Evolutionary conservation across 2,113 vertebrate species (phyloP), one percentile per base, ranked within the genome.

Genomic region (Tupaia tana): DNA sequence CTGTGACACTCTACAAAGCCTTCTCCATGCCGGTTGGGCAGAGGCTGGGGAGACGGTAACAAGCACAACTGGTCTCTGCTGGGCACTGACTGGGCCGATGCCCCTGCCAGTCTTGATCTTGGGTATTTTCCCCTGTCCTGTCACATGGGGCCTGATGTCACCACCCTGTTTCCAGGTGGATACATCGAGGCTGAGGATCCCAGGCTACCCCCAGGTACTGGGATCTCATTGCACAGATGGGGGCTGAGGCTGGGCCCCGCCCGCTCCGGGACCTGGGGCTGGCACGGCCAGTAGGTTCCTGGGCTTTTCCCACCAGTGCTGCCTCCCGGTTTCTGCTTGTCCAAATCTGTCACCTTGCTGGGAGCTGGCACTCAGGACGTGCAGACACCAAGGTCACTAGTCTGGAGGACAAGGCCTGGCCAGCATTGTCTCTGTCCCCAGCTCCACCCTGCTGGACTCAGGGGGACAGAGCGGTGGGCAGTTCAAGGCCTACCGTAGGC

Each of bases 261-360:
- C 64, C 10, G 31, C 18, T 61, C 52, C 73, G 2, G 1, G 43
- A 19, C 22, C 27, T 27, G 3, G n/a, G 74, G 31, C 63, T 3
- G 24, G 58, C 56, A 78, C 4, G 19, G 31, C 66, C 12, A 54
- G 5, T 9, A 25, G 56, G 9, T 7, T 0, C 3, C 18, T 3
- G 31, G 7, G 8, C 11, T 20, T n/a, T 9, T 54, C 1, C 63
- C 0, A 0, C n/a, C 24, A 7, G 14, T 1, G 3, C 20, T 6
- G 9, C 18, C 52, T 56, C 27, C 56, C 3, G 1, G 0, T 75
- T 11, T 66, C 75, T 15, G 14, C 31, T 43, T 9, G 8, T 66
- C 58, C 43, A 43, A 15, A 70, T 18, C 6, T 0, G 0, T 4
- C 14, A 25, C 10, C 58, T 10, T 10, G 31, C 70, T 1, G 2